Evolutionary conservation across 2,888 invertebrate genomes (phyloP), one percentile per base, ranked within the genome.

Genomic region (Sarcophaga rosellei): DNA sequence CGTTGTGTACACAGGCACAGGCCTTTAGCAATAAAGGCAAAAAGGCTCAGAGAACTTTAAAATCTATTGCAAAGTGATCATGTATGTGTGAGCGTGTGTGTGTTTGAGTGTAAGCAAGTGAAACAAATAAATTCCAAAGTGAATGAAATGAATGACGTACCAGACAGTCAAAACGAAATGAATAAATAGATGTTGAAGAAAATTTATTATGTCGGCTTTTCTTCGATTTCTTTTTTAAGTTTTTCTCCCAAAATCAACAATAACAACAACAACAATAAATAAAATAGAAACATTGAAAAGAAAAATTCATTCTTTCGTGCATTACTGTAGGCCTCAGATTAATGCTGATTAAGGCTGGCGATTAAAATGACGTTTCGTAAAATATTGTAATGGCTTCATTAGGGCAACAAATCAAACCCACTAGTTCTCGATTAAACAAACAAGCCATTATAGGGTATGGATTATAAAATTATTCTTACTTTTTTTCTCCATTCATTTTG

Each of bases 351-450:
- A 77, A 66, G 84, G 74, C 82, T 78, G 84, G 84, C 81, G 84
- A 87, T 88, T 88, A 87, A 84, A 80, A 78, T 84, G 87, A 79
- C 81, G 68, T 84, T 86, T 82, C 53, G 87, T 80, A 82, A 87
- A 82, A 82, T 85, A 85, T 86, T 87, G 78, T 87, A 88, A 88
- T 85, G 88, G 81, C 87, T 88, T 87, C 88, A 88, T 88, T 88
- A 84, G 66, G 76, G 85, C 53, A 76, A 84, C 84, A 87, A 78
- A 86, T 83, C 81, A 88, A 81, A 70, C 83, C 85, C 85, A 85
- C 82, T 79, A 69, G 83, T 78, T 82, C 72, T 57, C 45, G 44
- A 77, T 68, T 77, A 78, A 81, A 73, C 45, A 78, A 62, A 81
- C 72, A 63, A 57, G 8, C 35, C 35, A 35, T 8, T 35, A 10